Percentiles rank a stretch among this genome's conserved stretches.
Evolutionary conservation across 2,797 vertebrate genomes (phyloP).

Genomic region (Calcarius lapponicus): DNA sequence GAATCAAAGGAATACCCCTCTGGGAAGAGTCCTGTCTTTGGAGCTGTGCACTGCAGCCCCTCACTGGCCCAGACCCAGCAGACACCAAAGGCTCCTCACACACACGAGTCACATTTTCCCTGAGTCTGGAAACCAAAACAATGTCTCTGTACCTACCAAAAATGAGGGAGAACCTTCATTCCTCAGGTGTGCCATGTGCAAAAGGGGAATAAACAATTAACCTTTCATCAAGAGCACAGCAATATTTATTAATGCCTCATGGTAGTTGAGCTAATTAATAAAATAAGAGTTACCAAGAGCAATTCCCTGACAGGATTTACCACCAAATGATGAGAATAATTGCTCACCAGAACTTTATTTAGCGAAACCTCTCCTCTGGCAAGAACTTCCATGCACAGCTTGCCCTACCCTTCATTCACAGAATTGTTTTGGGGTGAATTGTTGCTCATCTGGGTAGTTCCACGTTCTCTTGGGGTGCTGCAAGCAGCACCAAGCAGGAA

Average conservation of each 20-base stretch:
- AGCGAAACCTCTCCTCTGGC: not conserved
- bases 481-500: not conserved
- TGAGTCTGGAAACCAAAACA: not conserved
- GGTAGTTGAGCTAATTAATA: not conserved
- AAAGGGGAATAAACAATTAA: not conserved
- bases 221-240: not conserved
- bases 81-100: not conserved
- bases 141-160: not conserved
- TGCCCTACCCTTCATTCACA: not conserved
- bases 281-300: not conserved
- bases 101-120: not conserved
- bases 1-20: not conserved
- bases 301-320: not conserved
- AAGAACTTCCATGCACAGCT: not conserved
- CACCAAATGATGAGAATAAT: not conserved
- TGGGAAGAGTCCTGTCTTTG: not conserved
- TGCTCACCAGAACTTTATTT: conserved; percentile 1
- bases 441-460: not conserved
- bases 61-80: not conserved
- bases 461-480: not conserved
- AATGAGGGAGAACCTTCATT: not conserved
- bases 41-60: not conserved
- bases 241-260: not conserved
- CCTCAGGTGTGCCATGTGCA: not conserved
- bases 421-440: not conserved